A percentile compares a stretch with the other conserved stretches of the same genome.
Conservation (phyloP, 2,113 vertebrate genomes). For the Phrynosoma platyrhinos region DNA sequence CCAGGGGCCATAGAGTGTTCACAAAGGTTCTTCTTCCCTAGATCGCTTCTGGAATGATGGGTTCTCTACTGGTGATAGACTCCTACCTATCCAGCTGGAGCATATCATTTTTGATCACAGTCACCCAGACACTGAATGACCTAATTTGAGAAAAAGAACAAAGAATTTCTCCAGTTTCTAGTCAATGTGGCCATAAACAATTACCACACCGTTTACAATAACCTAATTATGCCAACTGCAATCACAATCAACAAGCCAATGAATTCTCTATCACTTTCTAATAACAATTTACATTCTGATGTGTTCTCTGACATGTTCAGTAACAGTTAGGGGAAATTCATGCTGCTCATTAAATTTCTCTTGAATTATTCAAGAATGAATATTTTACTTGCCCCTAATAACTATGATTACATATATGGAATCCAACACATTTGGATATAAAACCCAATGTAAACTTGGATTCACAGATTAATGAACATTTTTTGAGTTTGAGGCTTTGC, state of each 20-base stretch:
- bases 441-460: background rate
- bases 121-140: background rate
- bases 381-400: conserved; percentile 16
- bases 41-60: background rate
- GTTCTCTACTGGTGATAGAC: background rate
- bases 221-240: background rate
- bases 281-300: background rate
- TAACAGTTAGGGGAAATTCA: conserved; percentile 21
- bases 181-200: background rate
- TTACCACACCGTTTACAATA: background rate
- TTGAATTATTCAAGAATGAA: conserved; percentile 1
- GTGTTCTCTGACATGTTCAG: background rate
- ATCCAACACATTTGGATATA: background rate
- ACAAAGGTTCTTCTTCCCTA: background rate
- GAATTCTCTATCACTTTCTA: background rate
- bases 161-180: background rate
- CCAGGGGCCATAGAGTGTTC: background rate
- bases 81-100: no score
- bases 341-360: conserved; percentile 29
- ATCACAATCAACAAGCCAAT: background rate
- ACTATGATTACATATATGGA: background rate
- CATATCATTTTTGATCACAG: background rate
- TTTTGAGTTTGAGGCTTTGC: background rate
- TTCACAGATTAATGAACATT: background rate
- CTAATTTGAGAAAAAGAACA: background rate